Percentiles rank a stretch among this genome's conserved stretches.
These are phyloP conservation scores for Fissipunctia ypsillon DNA, from an alignment of 2,888 invertebrate genomes.

Conservation along the genomic window DNA sequence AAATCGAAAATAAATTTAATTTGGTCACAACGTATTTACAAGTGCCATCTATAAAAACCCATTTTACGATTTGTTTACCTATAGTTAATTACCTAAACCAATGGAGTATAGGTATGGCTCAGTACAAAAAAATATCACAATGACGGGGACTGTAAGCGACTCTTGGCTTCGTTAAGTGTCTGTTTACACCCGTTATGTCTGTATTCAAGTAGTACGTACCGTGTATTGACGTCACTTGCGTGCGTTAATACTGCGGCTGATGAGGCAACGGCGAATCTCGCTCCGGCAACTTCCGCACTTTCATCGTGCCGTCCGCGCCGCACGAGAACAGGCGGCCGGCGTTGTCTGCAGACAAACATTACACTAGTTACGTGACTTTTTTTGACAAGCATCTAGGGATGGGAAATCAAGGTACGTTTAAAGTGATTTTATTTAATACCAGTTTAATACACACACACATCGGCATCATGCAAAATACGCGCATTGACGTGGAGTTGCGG, in stretches of 20 bases:
- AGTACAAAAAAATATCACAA: not conserved
- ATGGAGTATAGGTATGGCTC: too few relatives aligned
- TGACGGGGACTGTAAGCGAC: not conserved
- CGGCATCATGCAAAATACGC: too few relatives aligned
- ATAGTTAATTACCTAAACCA: too few relatives aligned
- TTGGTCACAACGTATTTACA: too few relatives aligned
- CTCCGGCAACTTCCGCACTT: conserved; percentile 97
- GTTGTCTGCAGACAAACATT: conserved; percentile 90
- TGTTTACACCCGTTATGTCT: not conserved
- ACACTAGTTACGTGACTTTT: not conserved
- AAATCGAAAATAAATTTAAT: too few relatives aligned
- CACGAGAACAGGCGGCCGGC: conserved; percentile 98
- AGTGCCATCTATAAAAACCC: too few relatives aligned
- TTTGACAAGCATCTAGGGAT: not conserved
- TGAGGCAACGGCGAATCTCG: conserved; percentile 87
- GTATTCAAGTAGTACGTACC: conserved; percentile 16
- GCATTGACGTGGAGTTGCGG: too few relatives aligned
- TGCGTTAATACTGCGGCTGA: conserved; percentile 78
- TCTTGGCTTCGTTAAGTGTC: not conserved
- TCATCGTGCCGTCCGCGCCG: conserved; percentile 99
- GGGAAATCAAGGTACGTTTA: not conserved
- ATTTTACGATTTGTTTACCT: too few relatives aligned
- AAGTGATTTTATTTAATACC: too few relatives aligned
- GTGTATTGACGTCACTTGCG: conserved; percentile 32
- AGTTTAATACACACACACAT: too few relatives aligned